Percentiles rank a stretch among this genome's conserved stretches.
Conservation (phyloP, 2,797 vertebrate species). For the Lagodon rhomboides region DNA sequence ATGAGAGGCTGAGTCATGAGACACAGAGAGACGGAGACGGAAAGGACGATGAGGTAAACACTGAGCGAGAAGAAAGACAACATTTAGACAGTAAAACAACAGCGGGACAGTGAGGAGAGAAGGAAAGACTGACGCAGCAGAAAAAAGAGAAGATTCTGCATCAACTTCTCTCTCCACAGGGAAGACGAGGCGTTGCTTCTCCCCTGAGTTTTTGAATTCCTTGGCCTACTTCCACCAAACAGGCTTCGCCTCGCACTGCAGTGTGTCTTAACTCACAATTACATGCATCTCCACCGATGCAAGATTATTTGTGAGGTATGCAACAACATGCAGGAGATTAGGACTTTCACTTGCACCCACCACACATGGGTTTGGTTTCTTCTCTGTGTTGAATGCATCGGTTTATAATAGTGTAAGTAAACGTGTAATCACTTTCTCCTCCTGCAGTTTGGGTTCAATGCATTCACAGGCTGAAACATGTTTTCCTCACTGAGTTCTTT, state of each 20-base stretch:
- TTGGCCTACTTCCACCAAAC: constrained; percentile 66
- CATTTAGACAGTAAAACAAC: not conserved
- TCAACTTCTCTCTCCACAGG: constrained; percentile 23
- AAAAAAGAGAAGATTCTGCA: constrained; percentile 18
- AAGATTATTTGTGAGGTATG: not conserved
- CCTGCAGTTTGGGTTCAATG: too few relatives aligned
- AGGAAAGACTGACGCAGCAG: constrained; percentile 40
- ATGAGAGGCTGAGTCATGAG: constrained; percentile 8
- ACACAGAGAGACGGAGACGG: constrained; percentile 5
- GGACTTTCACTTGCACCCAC: not conserved
- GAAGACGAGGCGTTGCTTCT: constrained; percentile 54
- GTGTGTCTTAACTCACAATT: constrained; percentile 9
- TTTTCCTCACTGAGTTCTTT: not conserved
- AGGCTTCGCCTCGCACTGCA: constrained; percentile 43
- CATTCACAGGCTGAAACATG: not conserved
- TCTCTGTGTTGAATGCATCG: not conserved
- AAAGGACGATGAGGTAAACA: not conserved
- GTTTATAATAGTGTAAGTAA: not conserved
- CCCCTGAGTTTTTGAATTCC: constrained; percentile 50
- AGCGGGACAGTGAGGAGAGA: not conserved
- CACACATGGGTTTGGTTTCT: not conserved
- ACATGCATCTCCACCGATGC: constrained; percentile 21
- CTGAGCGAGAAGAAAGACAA: not conserved
- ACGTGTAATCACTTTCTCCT: not conserved
- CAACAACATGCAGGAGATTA: not conserved